phyloP scores from a whole-genome alignment of 2,888 invertebrate genomes.

The Hyppa rectilinea region DNA sequence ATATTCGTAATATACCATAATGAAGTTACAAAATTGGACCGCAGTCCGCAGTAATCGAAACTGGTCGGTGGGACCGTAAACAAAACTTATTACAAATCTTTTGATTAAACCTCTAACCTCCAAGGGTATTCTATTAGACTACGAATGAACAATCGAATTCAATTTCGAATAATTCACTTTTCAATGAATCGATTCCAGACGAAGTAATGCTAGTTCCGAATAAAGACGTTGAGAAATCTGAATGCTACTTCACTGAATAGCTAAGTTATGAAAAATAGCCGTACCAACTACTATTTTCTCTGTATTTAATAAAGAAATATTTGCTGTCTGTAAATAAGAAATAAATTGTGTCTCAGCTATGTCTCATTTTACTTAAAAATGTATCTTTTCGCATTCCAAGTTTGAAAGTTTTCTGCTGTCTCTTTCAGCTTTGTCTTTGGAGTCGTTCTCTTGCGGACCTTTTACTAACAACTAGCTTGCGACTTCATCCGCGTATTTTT shows the following conservation, averaged over 20 bases:
- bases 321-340: slow-evolving; percentile 7
- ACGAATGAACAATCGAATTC: slow-evolving; percentile 62
- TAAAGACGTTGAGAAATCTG: slow-evolving; percentile 53
- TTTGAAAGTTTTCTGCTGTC: slow-evolving; percentile 17
- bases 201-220: slow-evolving; percentile 50
- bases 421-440: slow-evolving; percentile 26
- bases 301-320: slow-evolving; percentile 14
- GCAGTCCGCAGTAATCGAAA: slow-evolving; percentile 41
- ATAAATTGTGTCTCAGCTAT: neutral
- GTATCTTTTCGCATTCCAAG: slow-evolving; percentile 13
- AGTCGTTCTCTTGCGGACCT: slow-evolving; percentile 13
- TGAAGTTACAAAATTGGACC: slow-evolving; percentile 55
- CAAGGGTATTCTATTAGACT: slow-evolving; percentile 67
- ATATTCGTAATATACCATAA: slow-evolving; percentile 61
- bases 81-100: slow-evolving; percentile 65
- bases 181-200: slow-evolving; percentile 58
- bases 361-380: slow-evolving; percentile 29
- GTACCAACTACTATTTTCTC: neutral
- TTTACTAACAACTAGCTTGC: slow-evolving; percentile 17
- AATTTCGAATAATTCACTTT: slow-evolving; percentile 62
- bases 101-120: slow-evolving; percentile 71
- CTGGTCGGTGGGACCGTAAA: slow-evolving; percentile 38
- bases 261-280: slow-evolving; percentile 26
- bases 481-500: neutral
- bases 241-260: slow-evolving; percentile 23